Conservation (phyloP, 1,140 invertebrate genomes). For the Drosophila santomea region DNA sequence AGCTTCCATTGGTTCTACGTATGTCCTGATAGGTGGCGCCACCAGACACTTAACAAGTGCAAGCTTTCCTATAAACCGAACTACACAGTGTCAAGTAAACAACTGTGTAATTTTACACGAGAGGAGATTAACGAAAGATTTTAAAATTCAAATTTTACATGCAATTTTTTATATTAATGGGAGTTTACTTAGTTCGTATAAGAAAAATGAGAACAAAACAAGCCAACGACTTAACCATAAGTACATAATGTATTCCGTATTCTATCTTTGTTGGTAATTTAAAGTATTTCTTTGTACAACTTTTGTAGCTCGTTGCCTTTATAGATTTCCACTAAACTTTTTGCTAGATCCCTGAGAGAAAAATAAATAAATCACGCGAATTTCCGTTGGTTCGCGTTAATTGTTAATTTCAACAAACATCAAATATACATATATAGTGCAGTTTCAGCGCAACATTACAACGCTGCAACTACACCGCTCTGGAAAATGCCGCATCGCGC, state of each 20-base stretch:
- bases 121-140: background rate
- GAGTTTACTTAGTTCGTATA: too few relatives aligned
- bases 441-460: background rate
- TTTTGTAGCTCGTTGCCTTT: background rate
- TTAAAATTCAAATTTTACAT: background rate
- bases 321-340: background rate
- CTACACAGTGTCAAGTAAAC: background rate
- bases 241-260: too few relatives aligned
- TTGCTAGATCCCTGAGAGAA: background rate
- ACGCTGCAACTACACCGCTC: background rate
- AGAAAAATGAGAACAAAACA: too few relatives aligned
- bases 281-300: background rate
- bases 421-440: constrained; percentile 3
- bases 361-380: constrained; percentile 12
- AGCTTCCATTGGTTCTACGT: background rate
- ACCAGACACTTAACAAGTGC: background rate
- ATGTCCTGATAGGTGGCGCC: background rate
- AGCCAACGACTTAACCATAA: too few relatives aligned
- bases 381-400: constrained; percentile 46
- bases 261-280: too few relatives aligned
- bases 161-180: too few relatives aligned
- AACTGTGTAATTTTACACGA: background rate
- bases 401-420: constrained; percentile 60
- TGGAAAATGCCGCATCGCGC: constrained; percentile 1
- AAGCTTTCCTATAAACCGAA: background rate